These are phyloP conservation scores for Hyla sarda DNA, from an alignment of 2,113 vertebrate species.

Conservation along the genomic window DNA sequence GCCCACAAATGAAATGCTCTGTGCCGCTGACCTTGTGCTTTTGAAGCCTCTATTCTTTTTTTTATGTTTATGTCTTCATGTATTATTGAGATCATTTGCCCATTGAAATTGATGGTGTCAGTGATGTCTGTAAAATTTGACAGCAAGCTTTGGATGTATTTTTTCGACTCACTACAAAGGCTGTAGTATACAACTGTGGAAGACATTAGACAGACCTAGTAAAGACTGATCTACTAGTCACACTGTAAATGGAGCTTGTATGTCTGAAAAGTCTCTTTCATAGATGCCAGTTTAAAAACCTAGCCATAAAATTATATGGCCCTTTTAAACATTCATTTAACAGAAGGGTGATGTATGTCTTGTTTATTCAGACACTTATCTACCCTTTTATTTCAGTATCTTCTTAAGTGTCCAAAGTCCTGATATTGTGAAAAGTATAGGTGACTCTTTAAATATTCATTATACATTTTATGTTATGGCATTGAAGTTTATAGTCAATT, in stretches of 20 bases:
- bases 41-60: conserved; percentile 42
- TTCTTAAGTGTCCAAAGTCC: background rate
- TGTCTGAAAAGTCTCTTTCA: conserved; percentile 29
- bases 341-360: background rate
- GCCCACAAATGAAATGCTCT: conserved; percentile 24
- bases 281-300: conserved; percentile 9
- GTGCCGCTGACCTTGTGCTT: conserved; percentile 27
- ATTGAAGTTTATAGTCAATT: background rate
- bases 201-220: conserved; percentile 40
- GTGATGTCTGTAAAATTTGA: conserved; percentile 47
- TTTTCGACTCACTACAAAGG: conserved; percentile 43
- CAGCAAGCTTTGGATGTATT: conserved; percentile 43
- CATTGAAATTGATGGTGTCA: conserved; percentile 54
- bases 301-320: background rate
- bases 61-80: conserved; percentile 47
- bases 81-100: conserved; percentile 50
- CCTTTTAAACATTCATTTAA: conserved; percentile 12
- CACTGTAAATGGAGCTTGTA: conserved; percentile 15
- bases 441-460: background rate
- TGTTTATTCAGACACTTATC: conserved; percentile 13
- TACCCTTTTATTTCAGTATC: background rate
- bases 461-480: background rate
- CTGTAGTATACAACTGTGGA: conserved; percentile 28
- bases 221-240: conserved; percentile 29
- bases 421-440: background rate